phyloP scores from a whole-genome alignment of 2,888 invertebrate genomes.

The Artemia sp. region DNA sequence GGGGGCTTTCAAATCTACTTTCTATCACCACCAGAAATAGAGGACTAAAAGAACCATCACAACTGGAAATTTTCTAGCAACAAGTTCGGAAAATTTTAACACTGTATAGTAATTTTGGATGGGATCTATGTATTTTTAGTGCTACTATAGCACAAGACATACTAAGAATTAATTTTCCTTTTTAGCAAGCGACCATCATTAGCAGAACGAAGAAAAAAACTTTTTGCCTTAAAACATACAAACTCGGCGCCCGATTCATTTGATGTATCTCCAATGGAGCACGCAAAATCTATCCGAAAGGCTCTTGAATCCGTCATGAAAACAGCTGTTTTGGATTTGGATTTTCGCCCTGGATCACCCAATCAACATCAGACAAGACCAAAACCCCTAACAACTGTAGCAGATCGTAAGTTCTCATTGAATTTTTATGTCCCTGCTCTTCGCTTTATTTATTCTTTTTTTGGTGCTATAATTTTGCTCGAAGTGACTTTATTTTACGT shows the following conservation, averaged over 20 bases:
- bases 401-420: not conserved
- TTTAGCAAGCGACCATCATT: conserved; percentile 14
- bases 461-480: no score
- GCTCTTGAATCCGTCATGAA: conserved; percentile 4
- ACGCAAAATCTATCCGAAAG: not conserved
- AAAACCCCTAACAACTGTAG: not conserved
- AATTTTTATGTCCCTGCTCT: no score
- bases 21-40: no score
- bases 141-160: no score
- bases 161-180: not conserved
- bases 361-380: conserved; percentile 13
- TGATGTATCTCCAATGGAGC: not conserved
- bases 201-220: not conserved
- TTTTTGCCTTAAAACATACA: not conserved
- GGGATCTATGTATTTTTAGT: no score
- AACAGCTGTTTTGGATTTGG: conserved; percentile 13
- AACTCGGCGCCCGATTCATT: conserved; percentile 7
- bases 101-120: no score
- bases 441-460: no score
- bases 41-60: no score
- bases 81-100: no score
- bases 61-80: no score
- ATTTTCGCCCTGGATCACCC: conserved; percentile 7
- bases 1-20: no score
- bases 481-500: no score